Base-by-base conservation (phyloP, 1,140 invertebrate genomes). In the Heliconius eleuchia region DNA sequence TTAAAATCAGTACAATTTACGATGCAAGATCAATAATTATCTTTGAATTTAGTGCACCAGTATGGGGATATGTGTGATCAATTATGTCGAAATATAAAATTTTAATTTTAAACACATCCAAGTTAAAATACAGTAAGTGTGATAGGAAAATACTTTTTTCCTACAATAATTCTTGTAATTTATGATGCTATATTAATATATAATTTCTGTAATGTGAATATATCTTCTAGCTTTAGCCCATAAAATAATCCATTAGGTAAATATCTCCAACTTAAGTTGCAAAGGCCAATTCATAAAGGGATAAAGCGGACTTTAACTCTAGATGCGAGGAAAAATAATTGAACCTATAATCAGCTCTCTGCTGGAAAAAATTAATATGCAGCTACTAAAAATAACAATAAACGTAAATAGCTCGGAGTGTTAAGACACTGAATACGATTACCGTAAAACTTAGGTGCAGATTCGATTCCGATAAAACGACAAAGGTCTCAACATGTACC, bases 381-480 rank as follows among this genome's bases (percentile, higher is more conserved):
- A 77, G 77, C 84, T 84, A 87, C 85, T 85, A 87, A 88, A 87
- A 84, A 80, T 83, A 84, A 87, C 81, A 84, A 86, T 86, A 82
- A 80, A 80, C 83, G 86, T 89, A 91, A 88, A 89, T 85, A 87
- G 52, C 82, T 82, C 34, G 70, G 79, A 84, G 85, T 82, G 84
- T 81, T 82, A 84, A 83, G 78, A 79, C 81, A 84, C 83, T 79
- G 78, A 84, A 82, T 82, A 83, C 87, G 82, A 92, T 91, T 91
- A 91, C 84, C 89, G 87, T 92, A 90, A 90, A 92, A 87, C 88
- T 87, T 81, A 87, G 85, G 83, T 74, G 82, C 79, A 86, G 89
- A 91, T 91, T 83, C 86, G 85, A 91, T 89, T 79, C 81, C 81
- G 91, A 93, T 92, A 89, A 86, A 82, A 86, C 82, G 85, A 91